Percentiles rank a stretch among this genome's conserved stretches.
Evolutionary conservation across 1,140 invertebrate species (phyloP).

Genomic region (Hyles euphorbiae): DNA sequence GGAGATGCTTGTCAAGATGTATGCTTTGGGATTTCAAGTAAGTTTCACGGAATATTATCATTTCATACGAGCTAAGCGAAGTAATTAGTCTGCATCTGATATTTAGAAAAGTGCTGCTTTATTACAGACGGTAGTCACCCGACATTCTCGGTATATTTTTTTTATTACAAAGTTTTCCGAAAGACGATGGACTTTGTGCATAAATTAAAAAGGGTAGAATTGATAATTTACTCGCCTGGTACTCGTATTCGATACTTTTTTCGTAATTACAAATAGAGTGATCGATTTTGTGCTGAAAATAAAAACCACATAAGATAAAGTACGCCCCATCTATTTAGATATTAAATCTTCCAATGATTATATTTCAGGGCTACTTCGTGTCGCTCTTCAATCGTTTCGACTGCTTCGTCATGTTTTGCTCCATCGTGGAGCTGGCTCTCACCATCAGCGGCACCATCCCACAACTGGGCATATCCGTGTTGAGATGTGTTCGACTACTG

Average conservation of each 20-base stretch:
- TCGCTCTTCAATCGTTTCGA: conserved; percentile 98
- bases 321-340: too few species aligned
- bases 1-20: conserved; percentile 99
- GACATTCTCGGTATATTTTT: too few species aligned
- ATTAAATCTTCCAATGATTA: not conserved
- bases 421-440: conserved; percentile 95
- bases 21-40: conserved; percentile 97
- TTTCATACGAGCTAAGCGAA: not conserved
- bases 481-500: conserved; percentile 95
- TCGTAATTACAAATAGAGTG: too few species aligned
- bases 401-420: conserved; percentile 97
- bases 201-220: too few species aligned
- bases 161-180: too few species aligned
- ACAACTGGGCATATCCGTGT: conserved; percentile 94
- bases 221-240: too few species aligned
- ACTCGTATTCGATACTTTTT: too few species aligned
- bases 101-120: too few species aligned
- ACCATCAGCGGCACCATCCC: conserved; percentile 91
- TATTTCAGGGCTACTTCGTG: conserved; percentile 92
- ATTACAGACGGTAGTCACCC: too few species aligned
- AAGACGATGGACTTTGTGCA: too few species aligned
- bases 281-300: too few species aligned
- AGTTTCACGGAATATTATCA: conserved; percentile 25
- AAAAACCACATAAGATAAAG: too few species aligned
- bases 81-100: not conserved